These are phyloP conservation scores for Serinus canaria DNA, from an alignment of 2,113 vertebrate species.

Conservation along the genomic window DNA sequence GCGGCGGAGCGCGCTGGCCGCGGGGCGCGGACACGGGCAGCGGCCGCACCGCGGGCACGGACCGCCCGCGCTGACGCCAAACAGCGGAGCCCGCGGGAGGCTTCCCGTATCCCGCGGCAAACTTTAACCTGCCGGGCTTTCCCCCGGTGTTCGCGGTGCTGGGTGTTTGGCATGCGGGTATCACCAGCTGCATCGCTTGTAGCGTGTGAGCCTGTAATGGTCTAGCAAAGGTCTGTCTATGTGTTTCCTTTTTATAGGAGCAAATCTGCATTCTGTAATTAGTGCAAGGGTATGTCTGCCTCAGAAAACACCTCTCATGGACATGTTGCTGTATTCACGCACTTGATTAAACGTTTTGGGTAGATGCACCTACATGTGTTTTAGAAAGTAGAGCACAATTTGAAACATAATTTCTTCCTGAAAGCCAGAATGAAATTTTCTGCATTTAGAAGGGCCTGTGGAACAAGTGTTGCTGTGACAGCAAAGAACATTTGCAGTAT, in stretches of 20 bases:
- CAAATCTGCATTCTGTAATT: neutral
- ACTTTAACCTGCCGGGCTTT: neutral
- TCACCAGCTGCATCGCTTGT: neutral
- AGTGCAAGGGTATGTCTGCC: neutral
- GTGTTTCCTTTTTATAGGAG: neutral
- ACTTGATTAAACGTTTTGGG: neutral
- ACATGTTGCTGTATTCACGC: neutral
- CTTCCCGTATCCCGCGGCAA: neutral
- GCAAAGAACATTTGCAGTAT: neutral
- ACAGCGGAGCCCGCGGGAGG: neutral
- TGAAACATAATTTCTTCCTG: neutral
- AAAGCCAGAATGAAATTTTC: neutral
- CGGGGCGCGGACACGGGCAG: neutral
- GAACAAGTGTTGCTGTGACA: neutral
- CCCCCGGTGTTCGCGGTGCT: neutral
- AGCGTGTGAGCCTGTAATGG: neutral
- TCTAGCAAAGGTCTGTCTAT: neutral
- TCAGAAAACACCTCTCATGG: neutral
- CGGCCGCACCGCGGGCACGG: neutral
- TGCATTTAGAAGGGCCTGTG: neutral
- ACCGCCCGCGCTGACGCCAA: rapidly evolving
- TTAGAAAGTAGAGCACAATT: neutral
- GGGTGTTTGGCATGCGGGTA: neutral
- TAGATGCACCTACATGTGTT: rapidly evolving
- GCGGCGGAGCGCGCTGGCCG: neutral